A percentile compares a stretch with the other conserved stretches of the same genome.
Conservation (phyloP, 1,140 invertebrate species). For the Chionoecetes opilio region DNA sequence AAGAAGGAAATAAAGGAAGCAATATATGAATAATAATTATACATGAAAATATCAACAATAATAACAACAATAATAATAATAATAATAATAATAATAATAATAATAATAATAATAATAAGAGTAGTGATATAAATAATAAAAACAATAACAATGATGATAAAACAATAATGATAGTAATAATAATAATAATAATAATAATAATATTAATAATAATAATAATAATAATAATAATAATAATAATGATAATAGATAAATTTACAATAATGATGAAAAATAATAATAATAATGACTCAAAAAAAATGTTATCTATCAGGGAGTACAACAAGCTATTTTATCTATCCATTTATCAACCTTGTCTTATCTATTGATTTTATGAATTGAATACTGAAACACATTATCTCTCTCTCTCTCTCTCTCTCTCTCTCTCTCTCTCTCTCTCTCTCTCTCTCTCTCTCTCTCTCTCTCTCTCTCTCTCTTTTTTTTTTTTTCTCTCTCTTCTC, state of each 20-base stretch:
- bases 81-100: constrained; percentile 40
- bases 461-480: too few relatives aligned
- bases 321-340: background rate
- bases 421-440: too few relatives aligned
- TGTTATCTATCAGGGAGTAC: background rate
- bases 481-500: too few relatives aligned
- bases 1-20: background rate
- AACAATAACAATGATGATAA: background rate
- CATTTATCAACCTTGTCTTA: background rate
- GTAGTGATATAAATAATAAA: background rate
- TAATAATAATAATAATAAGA: background rate
- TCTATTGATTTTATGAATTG: background rate
- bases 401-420: background rate
- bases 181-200: constrained; percentile 49
- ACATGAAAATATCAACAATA: background rate
- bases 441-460: too few relatives aligned
- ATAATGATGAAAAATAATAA: too few relatives aligned
- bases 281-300: too few relatives aligned
- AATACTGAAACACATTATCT: background rate
- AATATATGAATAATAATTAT: background rate
- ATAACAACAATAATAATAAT: constrained; percentile 13
- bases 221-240: constrained; percentile 35
- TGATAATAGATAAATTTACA: background rate
- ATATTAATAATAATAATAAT: constrained; percentile 20
- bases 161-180: constrained; percentile 19